Evolutionary conservation across 2,888 invertebrate species (phyloP).

Genomic region (Eumacrocentrus americanus): DNA sequence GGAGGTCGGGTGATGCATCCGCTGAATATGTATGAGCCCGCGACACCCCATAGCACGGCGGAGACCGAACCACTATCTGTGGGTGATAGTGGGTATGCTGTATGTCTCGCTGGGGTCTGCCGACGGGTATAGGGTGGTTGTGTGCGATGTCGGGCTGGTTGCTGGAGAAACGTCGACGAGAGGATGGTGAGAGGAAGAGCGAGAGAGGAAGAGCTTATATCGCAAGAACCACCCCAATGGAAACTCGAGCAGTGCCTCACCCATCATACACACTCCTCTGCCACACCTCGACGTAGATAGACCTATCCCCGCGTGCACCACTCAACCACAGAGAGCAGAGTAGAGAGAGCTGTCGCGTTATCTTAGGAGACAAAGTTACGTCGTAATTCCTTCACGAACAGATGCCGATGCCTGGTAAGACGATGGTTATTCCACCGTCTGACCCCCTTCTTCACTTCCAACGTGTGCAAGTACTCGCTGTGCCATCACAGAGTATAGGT

Average conservation of each 20-base stretch:
- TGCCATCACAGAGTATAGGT: neutral
- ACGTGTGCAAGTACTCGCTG: too few species aligned
- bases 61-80: conserved; percentile 59
- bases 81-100: conserved; percentile 60
- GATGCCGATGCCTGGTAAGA: conserved; percentile 58
- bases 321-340: conserved; percentile 51
- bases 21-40: conserved; percentile 71
- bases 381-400: conserved; percentile 61
- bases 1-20: conserved; percentile 66
- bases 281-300: conserved; percentile 24
- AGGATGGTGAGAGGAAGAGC: conserved; percentile 29
- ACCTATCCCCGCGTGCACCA: conserved; percentile 38
- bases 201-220: conserved; percentile 39
- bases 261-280: conserved; percentile 59
- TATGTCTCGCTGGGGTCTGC: conserved; percentile 56
- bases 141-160: conserved; percentile 27
- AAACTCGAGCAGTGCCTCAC: conserved; percentile 57
- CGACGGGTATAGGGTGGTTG: conserved; percentile 33
- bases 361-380: conserved; percentile 60
- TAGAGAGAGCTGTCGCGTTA: conserved; percentile 54
- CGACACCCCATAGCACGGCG: conserved; percentile 59
- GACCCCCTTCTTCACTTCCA: conserved; percentile 10
- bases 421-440: conserved; percentile 41
- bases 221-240: conserved; percentile 60
- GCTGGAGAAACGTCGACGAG: conserved; percentile 29